A percentile compares a stretch with the other conserved stretches of the same genome.
Conservation (phyloP, 1,140 invertebrate species). For the Ridgeia piscesae region DNA sequence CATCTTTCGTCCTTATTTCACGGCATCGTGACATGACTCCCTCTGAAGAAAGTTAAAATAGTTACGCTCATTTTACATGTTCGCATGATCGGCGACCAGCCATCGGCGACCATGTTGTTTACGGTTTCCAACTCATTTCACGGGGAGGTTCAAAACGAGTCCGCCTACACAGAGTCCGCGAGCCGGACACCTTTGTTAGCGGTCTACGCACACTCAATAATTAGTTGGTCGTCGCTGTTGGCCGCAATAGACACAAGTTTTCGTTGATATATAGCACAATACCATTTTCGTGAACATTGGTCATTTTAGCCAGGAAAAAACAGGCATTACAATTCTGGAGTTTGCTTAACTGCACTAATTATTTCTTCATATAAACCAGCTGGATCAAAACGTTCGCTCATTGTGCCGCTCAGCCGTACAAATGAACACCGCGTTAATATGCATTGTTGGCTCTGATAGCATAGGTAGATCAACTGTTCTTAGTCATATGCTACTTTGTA, state of each 20-base stretch:
- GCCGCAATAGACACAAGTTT: too few species aligned
- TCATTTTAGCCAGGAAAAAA: not conserved
- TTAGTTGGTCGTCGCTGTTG: too few species aligned
- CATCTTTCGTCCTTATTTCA: slow-evolving; percentile 2
- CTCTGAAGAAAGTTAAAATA: not conserved
- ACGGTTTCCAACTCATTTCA: not conserved
- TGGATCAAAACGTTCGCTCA: too few species aligned
- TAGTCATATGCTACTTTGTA: not conserved
- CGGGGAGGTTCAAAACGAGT: not conserved
- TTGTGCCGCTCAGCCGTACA: not conserved
- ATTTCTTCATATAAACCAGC: too few species aligned
- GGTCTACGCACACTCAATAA: not conserved
- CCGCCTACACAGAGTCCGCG: not conserved
- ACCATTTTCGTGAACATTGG: too few species aligned
- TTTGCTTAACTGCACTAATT: not conserved
- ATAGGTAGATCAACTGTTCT: not conserved
- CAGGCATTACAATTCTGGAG: not conserved
- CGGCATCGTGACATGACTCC: not conserved
- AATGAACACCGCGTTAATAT: not conserved
- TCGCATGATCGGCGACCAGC: not conserved
- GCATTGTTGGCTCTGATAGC: not conserved
- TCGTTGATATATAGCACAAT: too few species aligned
- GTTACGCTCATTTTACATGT: not conserved
- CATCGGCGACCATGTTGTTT: not conserved
- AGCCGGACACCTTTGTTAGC: not conserved